phyloP scores from a whole-genome alignment of 1,140 invertebrate genomes.

The Psix sp. region DNA sequence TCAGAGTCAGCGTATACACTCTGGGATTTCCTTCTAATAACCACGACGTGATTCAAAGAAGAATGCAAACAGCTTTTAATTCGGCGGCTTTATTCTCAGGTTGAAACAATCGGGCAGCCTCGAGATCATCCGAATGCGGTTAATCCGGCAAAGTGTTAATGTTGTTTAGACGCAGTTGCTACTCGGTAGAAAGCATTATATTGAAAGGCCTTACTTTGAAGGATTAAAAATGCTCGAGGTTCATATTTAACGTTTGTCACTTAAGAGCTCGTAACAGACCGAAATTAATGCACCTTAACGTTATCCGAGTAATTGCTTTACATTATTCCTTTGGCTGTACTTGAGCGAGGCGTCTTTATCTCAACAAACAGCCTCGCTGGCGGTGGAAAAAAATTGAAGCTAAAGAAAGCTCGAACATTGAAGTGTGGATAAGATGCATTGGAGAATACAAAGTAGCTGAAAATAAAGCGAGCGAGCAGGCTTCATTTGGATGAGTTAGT shows the following conservation, averaged over 20 bases:
- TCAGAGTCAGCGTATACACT: no score
- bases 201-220: constrained; percentile 1
- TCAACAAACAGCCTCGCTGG: constrained; percentile 19
- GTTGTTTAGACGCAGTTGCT: background rate
- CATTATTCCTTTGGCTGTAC: constrained; percentile 30
- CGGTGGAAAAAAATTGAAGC: background rate
- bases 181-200: background rate
- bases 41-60: no score
- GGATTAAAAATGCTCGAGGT: constrained; percentile 15
- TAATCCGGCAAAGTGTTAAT: background rate
- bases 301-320: constrained; percentile 38
- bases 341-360: constrained; percentile 15
- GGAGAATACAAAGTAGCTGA: constrained; percentile 7
- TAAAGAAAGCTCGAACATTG: constrained; percentile 13
- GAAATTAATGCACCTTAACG: constrained; percentile 26
- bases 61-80: no score
- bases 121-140: no score
- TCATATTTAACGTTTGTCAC: constrained; percentile 26
- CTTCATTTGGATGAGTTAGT: background rate
- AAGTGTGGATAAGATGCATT: constrained; percentile 26
- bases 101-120: no score
- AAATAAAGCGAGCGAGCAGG: constrained; percentile 4
- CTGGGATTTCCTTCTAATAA: no score
- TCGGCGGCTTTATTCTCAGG: no score
- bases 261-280: constrained; percentile 18